phyloP scores from a whole-genome alignment of 2,888 invertebrate species.

The Eupelmus urozonus region DNA sequence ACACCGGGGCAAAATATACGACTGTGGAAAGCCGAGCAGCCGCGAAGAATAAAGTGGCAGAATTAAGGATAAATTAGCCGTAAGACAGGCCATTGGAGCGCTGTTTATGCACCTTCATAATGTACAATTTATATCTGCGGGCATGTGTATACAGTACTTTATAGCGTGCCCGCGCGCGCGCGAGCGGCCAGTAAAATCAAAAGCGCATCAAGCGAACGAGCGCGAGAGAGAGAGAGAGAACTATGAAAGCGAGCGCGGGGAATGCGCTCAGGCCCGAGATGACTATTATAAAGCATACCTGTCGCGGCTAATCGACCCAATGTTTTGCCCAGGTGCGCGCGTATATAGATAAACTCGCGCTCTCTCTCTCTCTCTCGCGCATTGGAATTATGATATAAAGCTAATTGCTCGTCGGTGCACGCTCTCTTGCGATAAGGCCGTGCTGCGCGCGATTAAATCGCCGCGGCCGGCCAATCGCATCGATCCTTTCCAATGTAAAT shows the following conservation, averaged over 20 bases:
- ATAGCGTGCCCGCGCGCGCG: slow-evolving; percentile 16
- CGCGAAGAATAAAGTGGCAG: slow-evolving; percentile 42
- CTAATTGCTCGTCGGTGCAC: slow-evolving; percentile 44
- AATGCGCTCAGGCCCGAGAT: slow-evolving; percentile 8
- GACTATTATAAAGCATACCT: slow-evolving; percentile 42
- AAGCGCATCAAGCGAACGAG: slow-evolving; percentile 33
- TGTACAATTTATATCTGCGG: slow-evolving; percentile 37
- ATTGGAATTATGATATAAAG: slow-evolving; percentile 54
- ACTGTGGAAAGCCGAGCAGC: slow-evolving; percentile 12
- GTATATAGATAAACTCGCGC: slow-evolving; percentile 21
- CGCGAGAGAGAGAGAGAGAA: not conserved
- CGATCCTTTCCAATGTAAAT: slow-evolving; percentile 43
- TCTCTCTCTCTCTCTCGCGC: too few relatives aligned
- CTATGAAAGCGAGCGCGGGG: not conserved
- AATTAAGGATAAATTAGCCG: slow-evolving; percentile 50
- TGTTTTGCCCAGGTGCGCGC: slow-evolving; percentile 28
- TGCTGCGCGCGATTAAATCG: slow-evolving; percentile 9
- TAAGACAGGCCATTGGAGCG: slow-evolving; percentile 38
- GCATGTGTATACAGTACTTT: slow-evolving; percentile 33
- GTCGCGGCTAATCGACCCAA: slow-evolving; percentile 42
- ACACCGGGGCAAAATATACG: slow-evolving; percentile 30
- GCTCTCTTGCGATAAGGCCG: slow-evolving; percentile 3
- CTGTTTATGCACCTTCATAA: slow-evolving; percentile 46
- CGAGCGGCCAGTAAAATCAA: slow-evolving; percentile 37
- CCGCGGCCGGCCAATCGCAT: not conserved